These are phyloP conservation scores for Apogon talboti DNA, from an alignment of 2,797 vertebrate species.

Conservation along the genomic window DNA sequence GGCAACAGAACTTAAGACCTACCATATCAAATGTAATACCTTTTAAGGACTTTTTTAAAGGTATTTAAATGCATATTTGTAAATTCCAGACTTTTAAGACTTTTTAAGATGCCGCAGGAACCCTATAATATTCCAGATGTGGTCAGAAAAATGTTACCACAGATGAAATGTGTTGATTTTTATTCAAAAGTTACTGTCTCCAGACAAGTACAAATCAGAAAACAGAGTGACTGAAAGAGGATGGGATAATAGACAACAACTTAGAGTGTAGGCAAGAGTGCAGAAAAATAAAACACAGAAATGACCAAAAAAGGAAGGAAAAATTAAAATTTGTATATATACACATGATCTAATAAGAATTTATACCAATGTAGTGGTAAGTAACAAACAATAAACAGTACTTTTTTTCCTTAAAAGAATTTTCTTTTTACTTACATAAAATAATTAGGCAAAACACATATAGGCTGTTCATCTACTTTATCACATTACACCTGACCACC, in stretches of 20 bases:
- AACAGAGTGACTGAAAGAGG: slow-evolving; percentile 99
- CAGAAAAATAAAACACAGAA: slow-evolving; percentile 71
- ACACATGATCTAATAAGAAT: slow-evolving; percentile 95
- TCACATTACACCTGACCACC: slow-evolving; percentile 82
- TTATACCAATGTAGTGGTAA: slow-evolving; percentile 99
- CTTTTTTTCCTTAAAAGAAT: slow-evolving; percentile 86
- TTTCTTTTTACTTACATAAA: slow-evolving; percentile 85
- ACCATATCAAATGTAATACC: no score
- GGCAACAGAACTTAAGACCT: no score
- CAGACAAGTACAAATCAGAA: slow-evolving; percentile 99
- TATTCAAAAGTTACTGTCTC: slow-evolving; percentile 99
- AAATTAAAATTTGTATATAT: slow-evolving; percentile 89
- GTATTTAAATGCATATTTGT: no score
- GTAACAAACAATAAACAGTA: slow-evolving; percentile 97
- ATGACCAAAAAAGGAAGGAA: slow-evolving; percentile 74
- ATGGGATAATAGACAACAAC: slow-evolving; percentile 94
- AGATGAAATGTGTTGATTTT: slow-evolving; percentile 98
- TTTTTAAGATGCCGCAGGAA: no score
- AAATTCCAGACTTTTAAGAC: no score
- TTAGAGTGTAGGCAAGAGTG: slow-evolving; percentile 86
- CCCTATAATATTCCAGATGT: neutral
- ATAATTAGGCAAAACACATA: slow-evolving; percentile 86
- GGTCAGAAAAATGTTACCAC: slow-evolving; percentile 64
- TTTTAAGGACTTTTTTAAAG: no score
- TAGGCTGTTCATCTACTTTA: slow-evolving; percentile 83